A percentile compares a stretch with the other conserved stretches of the same genome.
These are phyloP conservation scores for Crotalus helleri DNA, from an alignment of 2,113 vertebrate genomes.

Conservation along the genomic window DNA sequence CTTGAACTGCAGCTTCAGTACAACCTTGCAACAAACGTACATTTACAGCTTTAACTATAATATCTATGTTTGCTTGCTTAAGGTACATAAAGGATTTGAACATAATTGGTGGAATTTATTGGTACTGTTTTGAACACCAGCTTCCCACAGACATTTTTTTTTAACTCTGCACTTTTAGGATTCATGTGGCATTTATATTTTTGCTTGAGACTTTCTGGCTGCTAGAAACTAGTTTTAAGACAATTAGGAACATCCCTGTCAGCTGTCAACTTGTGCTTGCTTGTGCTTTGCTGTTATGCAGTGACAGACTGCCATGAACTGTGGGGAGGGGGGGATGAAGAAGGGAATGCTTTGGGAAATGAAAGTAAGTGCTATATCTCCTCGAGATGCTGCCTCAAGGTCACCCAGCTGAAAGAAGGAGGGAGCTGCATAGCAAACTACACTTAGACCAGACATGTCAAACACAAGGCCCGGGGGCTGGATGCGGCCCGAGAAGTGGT, in stretches of 20 bases:
- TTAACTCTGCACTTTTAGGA: not conserved
- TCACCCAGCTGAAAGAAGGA: not conserved
- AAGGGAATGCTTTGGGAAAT: not conserved
- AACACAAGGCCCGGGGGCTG: too few relatives aligned
- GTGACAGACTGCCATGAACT: not conserved
- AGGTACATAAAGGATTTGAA: not conserved
- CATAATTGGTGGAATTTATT: not conserved
- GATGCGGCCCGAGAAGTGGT: too few relatives aligned
- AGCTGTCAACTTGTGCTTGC: not conserved
- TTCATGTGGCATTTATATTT: not conserved
- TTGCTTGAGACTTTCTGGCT: not conserved
- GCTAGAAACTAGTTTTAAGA: not conserved
- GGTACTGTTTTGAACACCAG: not conserved
- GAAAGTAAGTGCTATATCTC: not conserved
- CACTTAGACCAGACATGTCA: too few relatives aligned
- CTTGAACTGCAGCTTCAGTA: not conserved
- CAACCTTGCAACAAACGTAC: not conserved
- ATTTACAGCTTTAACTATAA: not conserved
- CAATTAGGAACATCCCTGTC: not conserved
- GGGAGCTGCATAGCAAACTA: not conserved
- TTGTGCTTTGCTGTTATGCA: not conserved
- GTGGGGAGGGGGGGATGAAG: not conserved
- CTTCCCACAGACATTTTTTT: not conserved
- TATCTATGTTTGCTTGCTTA: not conserved
- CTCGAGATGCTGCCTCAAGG: not conserved